Conservation (phyloP, 2,113 vertebrate species). For the Entomyzon cyanotis region DNA sequence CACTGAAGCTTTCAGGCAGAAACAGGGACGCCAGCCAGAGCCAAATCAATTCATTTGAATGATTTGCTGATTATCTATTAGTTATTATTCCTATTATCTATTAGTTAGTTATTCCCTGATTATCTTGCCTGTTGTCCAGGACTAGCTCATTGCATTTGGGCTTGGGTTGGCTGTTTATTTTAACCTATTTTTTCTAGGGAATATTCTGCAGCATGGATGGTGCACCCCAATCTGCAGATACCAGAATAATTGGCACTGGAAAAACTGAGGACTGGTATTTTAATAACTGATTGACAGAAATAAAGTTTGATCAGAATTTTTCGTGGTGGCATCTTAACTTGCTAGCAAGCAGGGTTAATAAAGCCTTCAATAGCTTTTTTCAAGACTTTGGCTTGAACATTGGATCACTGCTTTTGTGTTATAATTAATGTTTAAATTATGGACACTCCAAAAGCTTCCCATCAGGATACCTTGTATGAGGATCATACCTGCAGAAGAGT, state of each 20-base stretch:
- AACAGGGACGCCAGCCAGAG: conserved; percentile 68
- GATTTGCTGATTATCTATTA: conserved; percentile 77
- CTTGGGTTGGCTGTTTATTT: neutral
- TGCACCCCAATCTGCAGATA: neutral
- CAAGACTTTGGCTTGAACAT: neutral
- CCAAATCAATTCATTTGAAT: conserved; percentile 81
- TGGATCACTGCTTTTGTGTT: neutral
- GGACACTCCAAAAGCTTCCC: neutral
- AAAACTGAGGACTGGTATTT: neutral
- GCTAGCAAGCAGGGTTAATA: neutral
- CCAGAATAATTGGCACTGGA: neutral
- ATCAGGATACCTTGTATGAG: neutral
- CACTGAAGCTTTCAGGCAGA: conserved; percentile 56
- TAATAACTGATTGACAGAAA: neutral
- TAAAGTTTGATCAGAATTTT: neutral
- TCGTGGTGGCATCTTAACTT: neutral
- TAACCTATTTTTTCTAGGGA: neutral
- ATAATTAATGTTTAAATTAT: neutral
- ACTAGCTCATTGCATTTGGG: conserved; percentile 4
- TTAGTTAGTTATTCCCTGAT: conserved; percentile 71
- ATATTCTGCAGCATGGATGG: neutral
- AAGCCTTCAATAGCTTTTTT: neutral
- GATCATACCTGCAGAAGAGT: neutral
- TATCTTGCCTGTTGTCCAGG: conserved; percentile 54
- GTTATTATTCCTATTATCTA: too few species aligned